phyloP scores from a whole-genome alignment of 2,797 vertebrate genomes.

The Coluber constrictor region DNA sequence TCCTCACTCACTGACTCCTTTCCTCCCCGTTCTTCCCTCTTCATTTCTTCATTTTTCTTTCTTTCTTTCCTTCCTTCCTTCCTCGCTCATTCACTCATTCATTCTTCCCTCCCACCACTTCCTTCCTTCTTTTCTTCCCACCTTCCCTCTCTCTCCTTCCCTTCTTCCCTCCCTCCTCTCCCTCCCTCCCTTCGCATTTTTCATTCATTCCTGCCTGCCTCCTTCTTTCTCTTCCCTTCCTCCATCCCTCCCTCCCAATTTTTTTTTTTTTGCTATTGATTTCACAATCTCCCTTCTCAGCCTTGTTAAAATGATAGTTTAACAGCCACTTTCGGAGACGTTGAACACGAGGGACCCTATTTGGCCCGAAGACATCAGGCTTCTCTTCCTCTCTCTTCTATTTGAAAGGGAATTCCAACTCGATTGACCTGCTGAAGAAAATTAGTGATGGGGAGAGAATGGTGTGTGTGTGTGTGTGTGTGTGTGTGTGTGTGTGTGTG shows the following conservation, averaged over 20 bases:
- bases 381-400: neutral
- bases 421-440: neutral
- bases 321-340: neutral
- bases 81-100: too few relatives aligned
- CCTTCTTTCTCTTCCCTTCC: too few relatives aligned
- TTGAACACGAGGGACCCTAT: neutral
- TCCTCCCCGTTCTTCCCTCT: too few relatives aligned
- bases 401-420: neutral
- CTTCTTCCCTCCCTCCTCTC: rapidly evolving
- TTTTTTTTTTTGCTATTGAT: neutral
- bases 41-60: too few relatives aligned
- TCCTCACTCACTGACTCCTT: too few relatives aligned
- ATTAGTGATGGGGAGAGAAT: neutral
- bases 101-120: neutral
- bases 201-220: too few relatives aligned
- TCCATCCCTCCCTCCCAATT: too few relatives aligned
- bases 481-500: neutral
- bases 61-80: too few relatives aligned
- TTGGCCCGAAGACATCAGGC: neutral
- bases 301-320: neutral
- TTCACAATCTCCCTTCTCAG: neutral
- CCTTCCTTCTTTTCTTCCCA: too few relatives aligned
- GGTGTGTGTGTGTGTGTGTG: too few relatives aligned
- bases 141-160: too few relatives aligned
- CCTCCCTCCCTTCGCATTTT: too few relatives aligned